These are phyloP conservation scores for Ptilorrhoa leucosticta DNA, from an alignment of 2,113 vertebrate species.

Conservation along the genomic window DNA sequence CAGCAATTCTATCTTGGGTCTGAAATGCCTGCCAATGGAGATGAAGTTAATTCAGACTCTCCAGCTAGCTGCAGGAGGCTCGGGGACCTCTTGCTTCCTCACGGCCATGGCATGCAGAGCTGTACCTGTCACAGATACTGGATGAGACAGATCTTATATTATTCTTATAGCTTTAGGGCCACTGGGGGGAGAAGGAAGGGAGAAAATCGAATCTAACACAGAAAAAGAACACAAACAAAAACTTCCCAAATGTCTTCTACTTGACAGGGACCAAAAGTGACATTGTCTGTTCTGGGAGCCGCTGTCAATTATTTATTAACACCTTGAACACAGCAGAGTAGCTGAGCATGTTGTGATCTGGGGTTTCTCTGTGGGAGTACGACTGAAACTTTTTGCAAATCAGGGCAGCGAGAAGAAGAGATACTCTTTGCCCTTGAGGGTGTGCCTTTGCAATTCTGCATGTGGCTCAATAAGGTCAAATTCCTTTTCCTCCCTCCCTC, in stretches of 20 bases:
- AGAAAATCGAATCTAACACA: neutral
- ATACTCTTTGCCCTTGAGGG: neutral
- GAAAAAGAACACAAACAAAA: conserved; percentile 19
- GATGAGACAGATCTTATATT: conserved; percentile 36
- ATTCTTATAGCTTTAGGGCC: conserved; percentile 37
- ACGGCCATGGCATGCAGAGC: neutral
- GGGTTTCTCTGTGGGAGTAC: neutral
- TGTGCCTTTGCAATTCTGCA: neutral
- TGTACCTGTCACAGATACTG: conserved; percentile 14
- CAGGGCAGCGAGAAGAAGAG: neutral
- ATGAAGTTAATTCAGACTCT: neutral
- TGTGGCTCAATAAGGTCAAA: neutral
- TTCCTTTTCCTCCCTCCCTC: neutral
- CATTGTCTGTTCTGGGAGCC: neutral
- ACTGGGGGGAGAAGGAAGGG: neutral
- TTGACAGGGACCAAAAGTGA: neutral
- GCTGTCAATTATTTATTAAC: conserved; percentile 43
- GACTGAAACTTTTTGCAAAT: neutral
- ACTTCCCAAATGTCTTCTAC: neutral
- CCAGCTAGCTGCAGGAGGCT: neutral
- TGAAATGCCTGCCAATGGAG: neutral
- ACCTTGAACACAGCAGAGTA: neutral
- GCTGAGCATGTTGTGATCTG: neutral
- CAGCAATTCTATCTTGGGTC: neutral
- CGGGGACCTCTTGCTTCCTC: neutral